phyloP scores from a whole-genome alignment of 2,888 invertebrate species.

The Trissonchulus sp. region DNA sequence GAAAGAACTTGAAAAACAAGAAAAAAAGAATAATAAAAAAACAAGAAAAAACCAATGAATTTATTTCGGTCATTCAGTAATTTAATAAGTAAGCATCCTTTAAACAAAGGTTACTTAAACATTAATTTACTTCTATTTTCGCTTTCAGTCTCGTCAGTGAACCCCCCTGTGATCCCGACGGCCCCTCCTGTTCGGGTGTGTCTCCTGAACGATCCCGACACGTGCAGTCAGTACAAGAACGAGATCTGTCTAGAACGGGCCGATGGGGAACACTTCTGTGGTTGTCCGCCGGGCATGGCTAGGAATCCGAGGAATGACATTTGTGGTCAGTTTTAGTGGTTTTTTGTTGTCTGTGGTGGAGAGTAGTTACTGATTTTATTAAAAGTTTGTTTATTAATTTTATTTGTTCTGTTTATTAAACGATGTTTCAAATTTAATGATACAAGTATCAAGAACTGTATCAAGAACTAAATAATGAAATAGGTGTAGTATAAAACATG shows the following conservation, averaged over 20 bases:
- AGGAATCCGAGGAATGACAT: constrained; percentile 22
- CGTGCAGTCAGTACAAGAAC: constrained; percentile 21
- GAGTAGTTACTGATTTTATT: not conserved
- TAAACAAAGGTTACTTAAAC: too few relatives aligned
- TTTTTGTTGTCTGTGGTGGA: not conserved
- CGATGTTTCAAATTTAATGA: too few relatives aligned
- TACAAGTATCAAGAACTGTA: too few relatives aligned
- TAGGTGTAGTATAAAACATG: too few relatives aligned
- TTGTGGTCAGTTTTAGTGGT: constrained; percentile 27
- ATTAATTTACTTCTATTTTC: not conserved
- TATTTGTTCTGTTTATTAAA: too few relatives aligned
- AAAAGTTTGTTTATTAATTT: too few relatives aligned
- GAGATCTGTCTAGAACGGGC: constrained; percentile 20
- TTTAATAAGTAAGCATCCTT: too few relatives aligned
- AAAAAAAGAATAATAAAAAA: too few relatives aligned
- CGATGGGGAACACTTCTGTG: constrained; percentile 20
- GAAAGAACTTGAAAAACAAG: too few relatives aligned
- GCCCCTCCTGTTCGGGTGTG: not conserved
- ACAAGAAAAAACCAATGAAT: too few relatives aligned
- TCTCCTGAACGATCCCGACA: constrained; percentile 12
- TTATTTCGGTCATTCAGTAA: too few relatives aligned
- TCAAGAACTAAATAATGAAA: too few relatives aligned
- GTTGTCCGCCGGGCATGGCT: constrained; percentile 14
- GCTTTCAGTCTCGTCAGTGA: constrained; percentile 17
- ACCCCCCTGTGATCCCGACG: constrained; percentile 4